phyloP scores from a whole-genome alignment of 2,888 invertebrate species.

The Dynastes hyllus region DNA sequence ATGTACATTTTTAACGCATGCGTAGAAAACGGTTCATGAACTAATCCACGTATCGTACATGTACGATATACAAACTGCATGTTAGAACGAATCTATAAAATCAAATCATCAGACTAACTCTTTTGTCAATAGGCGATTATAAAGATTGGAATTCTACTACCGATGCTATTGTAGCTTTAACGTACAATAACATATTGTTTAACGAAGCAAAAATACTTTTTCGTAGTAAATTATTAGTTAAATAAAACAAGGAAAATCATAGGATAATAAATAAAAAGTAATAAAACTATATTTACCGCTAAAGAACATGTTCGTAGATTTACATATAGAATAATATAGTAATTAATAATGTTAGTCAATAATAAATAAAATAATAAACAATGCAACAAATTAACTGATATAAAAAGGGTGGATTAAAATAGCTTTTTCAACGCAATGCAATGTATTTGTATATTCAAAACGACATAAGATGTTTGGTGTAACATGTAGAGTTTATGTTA shows the following conservation, averaged over 20 bases:
- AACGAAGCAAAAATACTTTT: background rate
- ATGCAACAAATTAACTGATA: background rate
- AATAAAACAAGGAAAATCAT: background rate
- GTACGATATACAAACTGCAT: too few relatives aligned
- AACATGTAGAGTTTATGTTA: background rate
- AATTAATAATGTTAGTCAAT: slow-evolving; percentile 8
- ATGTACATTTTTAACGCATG: too few relatives aligned
- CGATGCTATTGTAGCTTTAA: slow-evolving; percentile 14
- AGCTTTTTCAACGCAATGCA: slow-evolving; percentile 9
- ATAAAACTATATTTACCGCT: background rate
- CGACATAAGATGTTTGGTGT: background rate
- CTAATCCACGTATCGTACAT: too few relatives aligned
- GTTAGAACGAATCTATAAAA: background rate
- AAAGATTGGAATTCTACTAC: slow-evolving; percentile 10
- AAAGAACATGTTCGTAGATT: background rate
- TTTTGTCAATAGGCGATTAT: background rate
- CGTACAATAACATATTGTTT: background rate
- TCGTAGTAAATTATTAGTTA: background rate
- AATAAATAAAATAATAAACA: slow-evolving; percentile 1
- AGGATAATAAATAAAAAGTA: slow-evolving; percentile 10
- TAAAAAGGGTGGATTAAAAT: background rate
- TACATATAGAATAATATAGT: background rate
- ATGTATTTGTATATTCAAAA: slow-evolving; percentile 4
- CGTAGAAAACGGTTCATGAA: too few relatives aligned
- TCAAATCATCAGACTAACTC: background rate